Conservation (phyloP, 2,888 invertebrate species). For the Siphlonurus alternatus region DNA sequence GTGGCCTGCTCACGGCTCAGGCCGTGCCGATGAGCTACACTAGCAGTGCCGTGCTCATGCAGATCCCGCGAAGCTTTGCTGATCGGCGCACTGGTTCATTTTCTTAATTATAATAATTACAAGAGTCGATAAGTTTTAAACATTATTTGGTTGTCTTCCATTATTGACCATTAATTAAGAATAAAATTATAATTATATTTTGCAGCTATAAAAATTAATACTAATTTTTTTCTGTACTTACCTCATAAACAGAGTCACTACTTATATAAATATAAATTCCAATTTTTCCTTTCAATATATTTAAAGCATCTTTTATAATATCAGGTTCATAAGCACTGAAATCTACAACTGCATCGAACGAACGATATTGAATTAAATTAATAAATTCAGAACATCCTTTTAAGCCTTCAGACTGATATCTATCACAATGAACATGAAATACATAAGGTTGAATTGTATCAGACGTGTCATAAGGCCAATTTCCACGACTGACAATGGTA, state of each 20-base stretch:
- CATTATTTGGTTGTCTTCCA: too few species aligned
- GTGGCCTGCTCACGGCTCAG: too few species aligned
- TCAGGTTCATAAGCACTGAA: neutral
- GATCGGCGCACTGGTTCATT: too few species aligned
- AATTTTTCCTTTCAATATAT: neutral
- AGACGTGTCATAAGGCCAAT: neutral
- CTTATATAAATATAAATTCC: neutral
- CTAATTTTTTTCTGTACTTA: too few species aligned
- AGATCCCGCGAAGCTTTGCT: too few species aligned
- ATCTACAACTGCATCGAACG: neutral
- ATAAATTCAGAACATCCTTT: neutral
- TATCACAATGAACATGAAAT: neutral
- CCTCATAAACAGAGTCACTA: neutral
- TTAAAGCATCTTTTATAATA: neutral
- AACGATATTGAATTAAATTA: neutral
- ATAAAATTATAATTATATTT: too few species aligned
- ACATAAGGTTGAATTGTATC: neutral
- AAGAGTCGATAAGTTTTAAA: too few species aligned
- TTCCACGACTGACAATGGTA: neutral
- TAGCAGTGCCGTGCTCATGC: too few species aligned
- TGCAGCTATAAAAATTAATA: too few species aligned
- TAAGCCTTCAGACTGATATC: neutral
- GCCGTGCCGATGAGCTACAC: too few species aligned
- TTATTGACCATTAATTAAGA: too few species aligned
- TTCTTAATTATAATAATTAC: too few species aligned